A percentile compares a stretch with the other conserved stretches of the same genome.
Evolutionary conservation across 2,797 vertebrate genomes (phyloP).

Genomic region (Dermochelys coriacea): DNA sequence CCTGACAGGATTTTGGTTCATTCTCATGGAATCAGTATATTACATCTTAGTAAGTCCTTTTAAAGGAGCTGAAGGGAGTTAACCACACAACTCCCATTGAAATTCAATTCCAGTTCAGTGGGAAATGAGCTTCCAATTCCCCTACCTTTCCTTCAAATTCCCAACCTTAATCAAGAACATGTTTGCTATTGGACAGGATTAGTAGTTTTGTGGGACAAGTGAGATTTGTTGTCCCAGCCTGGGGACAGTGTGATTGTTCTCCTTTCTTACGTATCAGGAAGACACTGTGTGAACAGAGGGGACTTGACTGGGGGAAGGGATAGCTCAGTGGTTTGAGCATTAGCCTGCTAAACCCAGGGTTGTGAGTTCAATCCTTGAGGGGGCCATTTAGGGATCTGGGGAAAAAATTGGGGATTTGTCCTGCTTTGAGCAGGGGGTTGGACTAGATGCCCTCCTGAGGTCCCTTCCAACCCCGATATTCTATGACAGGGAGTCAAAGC

Average conservation of each 20-base stretch:
- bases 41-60: background rate
- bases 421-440: too few species aligned
- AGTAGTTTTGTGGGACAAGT: background rate
- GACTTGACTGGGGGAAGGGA: background rate
- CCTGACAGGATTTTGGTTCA: background rate
- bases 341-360: too few species aligned
- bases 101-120: background rate
- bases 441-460: too few species aligned
- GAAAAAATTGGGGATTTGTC: too few species aligned
- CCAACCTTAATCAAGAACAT: background rate
- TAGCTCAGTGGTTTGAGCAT: too few species aligned
- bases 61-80: background rate
- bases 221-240: rapidly evolving
- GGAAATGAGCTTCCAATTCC: rapidly evolving
- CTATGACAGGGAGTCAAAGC: background rate
- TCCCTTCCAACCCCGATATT: too few species aligned
- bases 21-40: background rate
- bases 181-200: background rate
- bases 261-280: background rate
- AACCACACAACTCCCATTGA: background rate
- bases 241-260: rapidly evolving
- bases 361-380: too few species aligned
- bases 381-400: too few species aligned
- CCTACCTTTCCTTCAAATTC: background rate
- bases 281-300: background rate